Evolutionary conservation across 1,140 invertebrate genomes (phyloP), one percentile per base, ranked within the genome.

Genomic region (Macrobrachium rosenbergii): DNA sequence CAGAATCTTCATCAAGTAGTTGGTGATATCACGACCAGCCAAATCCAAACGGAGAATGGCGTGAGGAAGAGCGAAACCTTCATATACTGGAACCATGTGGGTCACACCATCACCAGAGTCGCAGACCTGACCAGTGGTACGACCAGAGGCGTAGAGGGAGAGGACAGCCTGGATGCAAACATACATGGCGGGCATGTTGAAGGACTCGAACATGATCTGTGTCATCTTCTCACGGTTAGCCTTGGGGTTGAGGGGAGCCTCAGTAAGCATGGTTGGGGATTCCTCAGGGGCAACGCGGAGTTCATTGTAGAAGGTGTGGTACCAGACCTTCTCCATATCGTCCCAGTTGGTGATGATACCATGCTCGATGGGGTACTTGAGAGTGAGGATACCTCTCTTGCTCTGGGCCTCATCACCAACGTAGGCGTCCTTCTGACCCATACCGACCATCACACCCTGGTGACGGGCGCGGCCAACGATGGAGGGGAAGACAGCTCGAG

Each of bases 261-360:
- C 96, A 37, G 96, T 97, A 63, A 98, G 92, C 69, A 99, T 94
- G 10, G 98, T 96, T 75, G 97, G 96, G 91, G 98, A 96, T 91
- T 98, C 97, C 92, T 98, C 97, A 12, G 98, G 98, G 63, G 97
- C 97, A 86, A 98, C 97, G 93, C 97, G 96, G 90, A 99, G 94
- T 93, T 99, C 98, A 91, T 97, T 98, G 94, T 98, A 98, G 93
- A 98, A 98, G 87, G 96, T 96, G 93, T 98, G 96, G 93, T 98
- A 97, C 97, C 97, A 98, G 92, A 98, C 97, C 92, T 98, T 98
- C 92, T 98, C 97, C 97, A 99, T 98, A 92, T 98, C 97, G 91
- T 98, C 97, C 97, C 97, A 98, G 95, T 98, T 98, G 92, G 96
- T 98, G 91, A 98, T 96, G 92, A 98, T 97, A 91, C 97, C 97